phyloP scores from a whole-genome alignment of 2,113 vertebrate species.

The Suricata suricatta region DNA sequence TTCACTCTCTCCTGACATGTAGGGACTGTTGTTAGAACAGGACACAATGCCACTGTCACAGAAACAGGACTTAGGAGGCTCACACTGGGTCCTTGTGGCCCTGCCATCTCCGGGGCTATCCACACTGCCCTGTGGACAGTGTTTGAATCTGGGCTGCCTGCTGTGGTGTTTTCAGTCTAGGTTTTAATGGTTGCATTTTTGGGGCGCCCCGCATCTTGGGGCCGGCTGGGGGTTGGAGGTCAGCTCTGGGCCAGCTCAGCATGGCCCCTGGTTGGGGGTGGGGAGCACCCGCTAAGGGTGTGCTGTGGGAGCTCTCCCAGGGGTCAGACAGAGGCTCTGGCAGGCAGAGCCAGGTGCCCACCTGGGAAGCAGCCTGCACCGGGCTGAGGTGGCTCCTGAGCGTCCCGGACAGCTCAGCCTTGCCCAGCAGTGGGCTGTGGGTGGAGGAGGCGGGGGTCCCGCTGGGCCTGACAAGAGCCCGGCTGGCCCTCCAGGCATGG shows the following conservation, averaged over 20 bases:
- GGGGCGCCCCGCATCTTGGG: background rate
- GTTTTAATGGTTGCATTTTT: background rate
- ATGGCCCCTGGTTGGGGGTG: accelerated
- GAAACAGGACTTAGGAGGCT: background rate
- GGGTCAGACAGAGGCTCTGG: background rate
- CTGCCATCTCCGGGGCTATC: background rate
- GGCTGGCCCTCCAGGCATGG: conserved; percentile 87
- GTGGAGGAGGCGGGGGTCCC: background rate
- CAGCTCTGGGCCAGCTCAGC: background rate
- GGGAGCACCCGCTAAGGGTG: too few species aligned
- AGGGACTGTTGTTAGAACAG: background rate
- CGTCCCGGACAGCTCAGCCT: background rate
- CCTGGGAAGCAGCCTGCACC: background rate
- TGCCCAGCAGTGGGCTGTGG: too few species aligned
- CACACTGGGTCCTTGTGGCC: background rate
- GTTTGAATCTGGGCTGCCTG: background rate
- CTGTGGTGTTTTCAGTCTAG: background rate
- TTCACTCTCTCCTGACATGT: too few species aligned
- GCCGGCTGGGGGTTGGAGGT: background rate
- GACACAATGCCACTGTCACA: background rate
- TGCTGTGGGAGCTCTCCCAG: background rate
- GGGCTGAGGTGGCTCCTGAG: background rate
- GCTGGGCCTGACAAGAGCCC: accelerated
- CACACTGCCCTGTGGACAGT: background rate
- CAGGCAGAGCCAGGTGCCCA: too few species aligned